Evolutionary conservation across 2,797 vertebrate genomes (phyloP).

Genomic region (Mallotus villosus): DNA sequence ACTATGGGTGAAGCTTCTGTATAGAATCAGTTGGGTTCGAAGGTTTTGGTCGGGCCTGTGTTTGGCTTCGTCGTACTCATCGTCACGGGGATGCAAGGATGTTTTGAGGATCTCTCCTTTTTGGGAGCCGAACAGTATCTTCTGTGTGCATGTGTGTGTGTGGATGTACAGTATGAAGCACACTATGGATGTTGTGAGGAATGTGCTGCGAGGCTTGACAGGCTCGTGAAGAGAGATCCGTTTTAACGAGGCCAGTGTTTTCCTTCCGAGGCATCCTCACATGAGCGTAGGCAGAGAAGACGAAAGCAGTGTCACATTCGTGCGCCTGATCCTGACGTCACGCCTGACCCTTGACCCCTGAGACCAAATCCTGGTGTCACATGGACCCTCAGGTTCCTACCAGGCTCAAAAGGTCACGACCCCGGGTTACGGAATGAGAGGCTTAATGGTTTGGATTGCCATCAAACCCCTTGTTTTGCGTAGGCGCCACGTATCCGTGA

Average conservation of each 20-base stretch:
- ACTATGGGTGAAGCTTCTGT: not conserved
- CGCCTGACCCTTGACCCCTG: not conserved
- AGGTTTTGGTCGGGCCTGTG: not conserved
- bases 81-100: not conserved
- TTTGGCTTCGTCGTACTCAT: not conserved
- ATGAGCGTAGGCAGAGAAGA: not conserved
- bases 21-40: not conserved
- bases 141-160: constrained; percentile 14
- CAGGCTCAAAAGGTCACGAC: not conserved
- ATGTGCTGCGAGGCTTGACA: constrained; percentile 19
- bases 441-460: not conserved
- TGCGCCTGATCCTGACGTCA: not conserved
- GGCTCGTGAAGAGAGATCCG: constrained; percentile 29
- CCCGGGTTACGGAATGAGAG: not conserved
- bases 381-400: not conserved
- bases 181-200: constrained; percentile 18
- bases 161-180: constrained; percentile 15
- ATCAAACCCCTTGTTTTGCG: too few relatives aligned
- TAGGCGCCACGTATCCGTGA: not conserved
- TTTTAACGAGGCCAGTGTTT: constrained; percentile 45
- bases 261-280: too few relatives aligned
- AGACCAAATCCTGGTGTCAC: not conserved
- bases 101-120: constrained; percentile 3
- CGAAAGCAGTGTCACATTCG: not conserved
- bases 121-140: not conserved